Evolutionary conservation across 1,140 invertebrate species (phyloP).

Genomic region (Aphidius ervi): DNA sequence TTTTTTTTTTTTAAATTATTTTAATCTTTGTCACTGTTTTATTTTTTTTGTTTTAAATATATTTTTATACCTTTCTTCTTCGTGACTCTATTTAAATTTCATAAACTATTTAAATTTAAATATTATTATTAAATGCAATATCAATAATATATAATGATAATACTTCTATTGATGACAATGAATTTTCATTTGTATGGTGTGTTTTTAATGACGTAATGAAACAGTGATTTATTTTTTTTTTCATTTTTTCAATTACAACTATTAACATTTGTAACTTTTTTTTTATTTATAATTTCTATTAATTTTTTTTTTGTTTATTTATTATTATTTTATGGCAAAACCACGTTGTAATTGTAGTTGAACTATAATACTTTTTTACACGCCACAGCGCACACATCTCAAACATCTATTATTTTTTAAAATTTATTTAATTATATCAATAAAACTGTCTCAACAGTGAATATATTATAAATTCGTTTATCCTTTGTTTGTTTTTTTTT

Average conservation of each 20-base stretch:
- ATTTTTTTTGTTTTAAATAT: too few species aligned
- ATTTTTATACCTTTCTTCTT: too few species aligned
- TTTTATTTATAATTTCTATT: not conserved
- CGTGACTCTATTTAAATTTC: too few species aligned
- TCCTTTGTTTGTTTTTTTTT: not conserved
- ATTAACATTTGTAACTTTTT: not conserved
- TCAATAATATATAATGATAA: conserved; percentile 20
- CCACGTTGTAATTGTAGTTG: conserved; percentile 14
- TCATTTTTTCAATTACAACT: conserved; percentile 7
- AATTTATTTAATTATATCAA: conserved; percentile 14
- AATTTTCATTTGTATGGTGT: not conserved
- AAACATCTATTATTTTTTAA: conserved; percentile 15
- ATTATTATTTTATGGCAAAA: conserved; percentile 12
- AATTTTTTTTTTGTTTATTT: conserved; percentile 3
- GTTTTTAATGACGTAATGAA: not conserved
- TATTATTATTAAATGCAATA: conserved; percentile 15
- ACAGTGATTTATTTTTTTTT: conserved; percentile 1
- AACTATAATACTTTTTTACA: conserved; percentile 16
- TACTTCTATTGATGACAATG: conserved; percentile 24
- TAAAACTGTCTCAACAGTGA: conserved; percentile 22
- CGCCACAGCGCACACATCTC: conserved; percentile 19
- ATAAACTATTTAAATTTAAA: conserved; percentile 10
- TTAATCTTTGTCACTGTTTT: too few species aligned
- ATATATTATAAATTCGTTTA: conserved; percentile 22
- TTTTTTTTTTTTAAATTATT: too few species aligned